These are phyloP conservation scores for Amniataba percoides DNA, from an alignment of 2,797 vertebrate genomes.

Conservation along the genomic window DNA sequence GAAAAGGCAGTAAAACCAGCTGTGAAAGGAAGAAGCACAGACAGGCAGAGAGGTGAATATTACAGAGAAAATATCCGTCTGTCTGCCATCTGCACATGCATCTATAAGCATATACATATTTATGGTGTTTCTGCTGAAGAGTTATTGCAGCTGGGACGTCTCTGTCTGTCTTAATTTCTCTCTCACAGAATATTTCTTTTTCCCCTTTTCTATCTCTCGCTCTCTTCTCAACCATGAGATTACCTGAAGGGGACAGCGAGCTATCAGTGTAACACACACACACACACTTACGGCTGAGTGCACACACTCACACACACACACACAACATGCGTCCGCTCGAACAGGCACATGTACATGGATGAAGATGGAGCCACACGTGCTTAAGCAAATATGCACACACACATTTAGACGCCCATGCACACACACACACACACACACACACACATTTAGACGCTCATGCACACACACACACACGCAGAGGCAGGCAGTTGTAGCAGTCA, in stretches of 20 bases:
- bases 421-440: conserved; percentile 8
- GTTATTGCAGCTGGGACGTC: conserved; percentile 38
- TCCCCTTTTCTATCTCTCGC: conserved; percentile 28
- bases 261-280: conserved; percentile 55
- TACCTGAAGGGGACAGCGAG: conserved; percentile 69
- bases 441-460: conserved; percentile 7
- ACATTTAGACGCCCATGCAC: neutral
- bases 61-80: neutral
- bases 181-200: conserved; percentile 42
- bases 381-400: neutral
- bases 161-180: conserved; percentile 55
- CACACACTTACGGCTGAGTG: neutral
- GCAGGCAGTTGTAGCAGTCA: conserved; percentile 52
- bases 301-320: conserved; percentile 2
- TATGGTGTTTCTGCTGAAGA: conserved; percentile 34
- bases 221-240: conserved; percentile 77
- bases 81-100: conserved; percentile 23
- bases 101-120: conserved; percentile 47
- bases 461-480: conserved; percentile 18
- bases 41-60: conserved; percentile 15
- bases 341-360: conserved; percentile 28
- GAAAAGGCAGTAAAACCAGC: neutral
- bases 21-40: neutral
- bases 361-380: conserved; percentile 6
- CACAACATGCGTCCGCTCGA: conserved; percentile 24